These are phyloP conservation scores for Apodemia duryi DNA, from an alignment of 2,888 invertebrate genomes.

Conservation along the genomic window DNA sequence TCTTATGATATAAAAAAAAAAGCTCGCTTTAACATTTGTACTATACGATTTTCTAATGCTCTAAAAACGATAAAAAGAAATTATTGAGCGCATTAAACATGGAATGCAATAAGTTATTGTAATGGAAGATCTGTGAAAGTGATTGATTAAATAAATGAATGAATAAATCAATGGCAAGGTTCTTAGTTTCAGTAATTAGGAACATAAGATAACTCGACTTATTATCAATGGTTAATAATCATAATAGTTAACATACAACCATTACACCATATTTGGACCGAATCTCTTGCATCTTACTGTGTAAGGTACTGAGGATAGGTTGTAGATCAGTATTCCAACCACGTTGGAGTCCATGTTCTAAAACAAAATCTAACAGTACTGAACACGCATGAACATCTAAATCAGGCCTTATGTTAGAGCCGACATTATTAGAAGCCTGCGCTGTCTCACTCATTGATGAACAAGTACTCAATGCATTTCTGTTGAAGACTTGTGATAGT, in stretches of 20 bases:
- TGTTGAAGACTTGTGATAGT: constrained; percentile 22
- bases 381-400: constrained; percentile 23
- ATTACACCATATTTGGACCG: constrained; percentile 20
- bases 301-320: constrained; percentile 25
- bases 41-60: too few relatives aligned
- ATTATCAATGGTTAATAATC: too few relatives aligned
- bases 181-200: too few relatives aligned
- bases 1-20: too few relatives aligned
- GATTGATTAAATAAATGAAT: too few relatives aligned
- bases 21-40: too few relatives aligned
- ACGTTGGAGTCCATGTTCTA: constrained; percentile 21
- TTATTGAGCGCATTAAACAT: too few relatives aligned
- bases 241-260: constrained; percentile 18
- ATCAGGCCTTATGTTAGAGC: constrained; percentile 21
- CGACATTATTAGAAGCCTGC: constrained; percentile 8
- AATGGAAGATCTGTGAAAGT: too few relatives aligned
- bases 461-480: constrained; percentile 25
- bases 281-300: constrained; percentile 20
- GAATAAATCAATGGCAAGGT: too few relatives aligned
- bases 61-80: too few relatives aligned
- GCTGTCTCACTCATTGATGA: constrained; percentile 23
- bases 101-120: too few relatives aligned
- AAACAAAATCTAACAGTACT: constrained; percentile 22
- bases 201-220: too few relatives aligned
- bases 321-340: constrained; percentile 24